Conservation (phyloP, 2,797 vertebrate genomes). For the Sebastes cheni region DNA sequence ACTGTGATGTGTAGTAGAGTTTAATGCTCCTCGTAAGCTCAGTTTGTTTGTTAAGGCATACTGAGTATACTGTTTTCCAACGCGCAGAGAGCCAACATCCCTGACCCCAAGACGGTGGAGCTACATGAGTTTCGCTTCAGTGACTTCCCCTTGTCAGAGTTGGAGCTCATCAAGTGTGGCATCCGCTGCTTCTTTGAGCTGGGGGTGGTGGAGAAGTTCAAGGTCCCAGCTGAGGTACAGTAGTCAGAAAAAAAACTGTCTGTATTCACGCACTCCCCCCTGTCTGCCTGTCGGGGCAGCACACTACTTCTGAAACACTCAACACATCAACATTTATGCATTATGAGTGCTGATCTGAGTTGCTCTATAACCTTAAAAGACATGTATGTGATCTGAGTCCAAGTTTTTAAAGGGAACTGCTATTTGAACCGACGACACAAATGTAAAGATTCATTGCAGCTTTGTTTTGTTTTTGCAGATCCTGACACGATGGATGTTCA, state of each 20-base stretch:
- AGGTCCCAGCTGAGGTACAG: conserved; percentile 90
- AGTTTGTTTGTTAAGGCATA: not conserved
- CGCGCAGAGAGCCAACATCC: conserved; percentile 86
- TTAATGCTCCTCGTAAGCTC: not conserved
- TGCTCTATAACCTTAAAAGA: not conserved
- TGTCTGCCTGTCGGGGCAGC: not conserved
- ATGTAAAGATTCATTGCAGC: not conserved
- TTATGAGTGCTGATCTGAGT: not conserved
- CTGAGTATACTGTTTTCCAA: not conserved
- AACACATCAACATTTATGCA: not conserved
- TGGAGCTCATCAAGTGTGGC: conserved; percentile 89
- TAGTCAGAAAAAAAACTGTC: not conserved
- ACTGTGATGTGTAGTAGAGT: not conserved
- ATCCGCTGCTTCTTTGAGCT: conserved; percentile 93
- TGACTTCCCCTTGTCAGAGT: conserved; percentile 90
- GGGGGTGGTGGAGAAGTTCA: conserved; percentile 94
- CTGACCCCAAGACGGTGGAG: conserved; percentile 84
- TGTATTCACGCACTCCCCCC: not conserved
- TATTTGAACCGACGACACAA: not conserved
- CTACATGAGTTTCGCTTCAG: conserved; percentile 91
- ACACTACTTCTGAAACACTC: not conserved
- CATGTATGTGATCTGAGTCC: not conserved
- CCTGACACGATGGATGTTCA: conserved; percentile 95
- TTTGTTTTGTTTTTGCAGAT: conserved; percentile 72
- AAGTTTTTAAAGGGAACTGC: not conserved